A percentile compares a stretch with the other conserved stretches of the same genome.
Evolutionary conservation across 2,888 invertebrate species (phyloP).

Genomic region (Perizoma affinitatum): DNA sequence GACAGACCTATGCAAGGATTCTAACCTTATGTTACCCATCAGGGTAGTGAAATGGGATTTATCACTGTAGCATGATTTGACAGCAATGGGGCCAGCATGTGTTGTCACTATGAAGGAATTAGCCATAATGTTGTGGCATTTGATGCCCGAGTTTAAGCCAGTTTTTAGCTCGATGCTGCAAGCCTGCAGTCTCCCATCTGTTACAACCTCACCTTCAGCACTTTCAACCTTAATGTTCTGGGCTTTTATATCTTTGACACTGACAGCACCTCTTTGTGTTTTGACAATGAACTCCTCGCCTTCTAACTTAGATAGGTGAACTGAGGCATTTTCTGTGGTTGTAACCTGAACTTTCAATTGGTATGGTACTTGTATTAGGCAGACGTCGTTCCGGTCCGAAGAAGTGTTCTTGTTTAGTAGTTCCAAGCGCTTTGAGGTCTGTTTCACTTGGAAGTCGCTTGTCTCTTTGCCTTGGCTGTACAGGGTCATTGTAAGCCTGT

Average conservation of each 20-base stretch:
- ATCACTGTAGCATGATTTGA: constrained; percentile 78
- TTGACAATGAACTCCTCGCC: constrained; percentile 75
- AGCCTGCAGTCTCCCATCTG: constrained; percentile 71
- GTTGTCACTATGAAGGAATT: constrained; percentile 66
- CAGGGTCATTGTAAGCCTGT: constrained; percentile 74
- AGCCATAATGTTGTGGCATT: constrained; percentile 76
- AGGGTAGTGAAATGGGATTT: constrained; percentile 77
- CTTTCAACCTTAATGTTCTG: constrained; percentile 73
- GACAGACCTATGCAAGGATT: constrained; percentile 70
- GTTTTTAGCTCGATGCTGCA: constrained; percentile 72
- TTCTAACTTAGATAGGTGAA: constrained; percentile 70
- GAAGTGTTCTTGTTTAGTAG: constrained; percentile 71
- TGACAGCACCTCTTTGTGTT: constrained; percentile 71
- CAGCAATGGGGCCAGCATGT: constrained; percentile 70
- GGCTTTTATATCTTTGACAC: constrained; percentile 68
- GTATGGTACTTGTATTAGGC: constrained; percentile 78
- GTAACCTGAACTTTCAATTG: constrained; percentile 75
- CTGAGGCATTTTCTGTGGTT: constrained; percentile 72
- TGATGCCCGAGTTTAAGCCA: constrained; percentile 64
- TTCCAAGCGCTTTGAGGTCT: constrained; percentile 75
- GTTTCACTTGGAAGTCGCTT: constrained; percentile 78
- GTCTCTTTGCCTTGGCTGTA: constrained; percentile 75
- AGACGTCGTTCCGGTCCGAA: constrained; percentile 73
- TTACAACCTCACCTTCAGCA: constrained; percentile 61
- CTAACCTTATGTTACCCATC: constrained; percentile 72